Conservation (phyloP, 35 echinoderm and acorn worm genomes). For the Heliocidaris erythrogramma region DNA sequence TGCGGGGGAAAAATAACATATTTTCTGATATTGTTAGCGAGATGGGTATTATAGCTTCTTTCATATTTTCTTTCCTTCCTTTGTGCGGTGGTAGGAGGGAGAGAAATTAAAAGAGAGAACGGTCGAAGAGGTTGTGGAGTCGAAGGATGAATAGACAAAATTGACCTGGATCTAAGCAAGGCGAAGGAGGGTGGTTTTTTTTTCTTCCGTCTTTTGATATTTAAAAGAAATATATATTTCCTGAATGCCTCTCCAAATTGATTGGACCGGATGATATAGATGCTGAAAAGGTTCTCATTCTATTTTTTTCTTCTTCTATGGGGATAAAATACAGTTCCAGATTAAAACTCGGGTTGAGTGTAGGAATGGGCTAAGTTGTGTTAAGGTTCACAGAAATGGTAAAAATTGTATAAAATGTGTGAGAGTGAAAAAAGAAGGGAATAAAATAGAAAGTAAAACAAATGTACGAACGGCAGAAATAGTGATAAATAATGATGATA, state of each 20-base stretch:
- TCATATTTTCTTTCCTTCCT: not conserved
- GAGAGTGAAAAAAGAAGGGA: too few species aligned
- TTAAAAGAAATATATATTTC: not conserved
- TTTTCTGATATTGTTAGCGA: constrained; percentile 4
- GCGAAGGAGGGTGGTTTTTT: not conserved
- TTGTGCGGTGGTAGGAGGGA: not conserved
- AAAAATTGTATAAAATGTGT: too few species aligned
- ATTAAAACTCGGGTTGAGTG: not conserved
- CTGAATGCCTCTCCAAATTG: not conserved
- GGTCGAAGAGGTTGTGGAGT: not conserved
- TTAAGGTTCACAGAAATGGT: not conserved
- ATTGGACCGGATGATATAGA: not conserved
- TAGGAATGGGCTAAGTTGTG: not conserved
- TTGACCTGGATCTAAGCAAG: not conserved
- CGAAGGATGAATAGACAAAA: not conserved
- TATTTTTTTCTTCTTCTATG: not conserved
- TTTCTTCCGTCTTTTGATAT: not conserved
- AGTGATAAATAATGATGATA: too few species aligned
- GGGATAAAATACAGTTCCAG: not conserved
- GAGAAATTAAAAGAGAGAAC: not conserved
- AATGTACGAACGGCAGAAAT: too few species aligned
- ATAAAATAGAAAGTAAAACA: not conserved
- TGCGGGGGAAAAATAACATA: not conserved
- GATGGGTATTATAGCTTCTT: not conserved
- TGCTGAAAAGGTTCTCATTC: not conserved